Evolutionary conservation across 2,888 invertebrate species (phyloP).

Genomic region (Corbicula japonica): DNA sequence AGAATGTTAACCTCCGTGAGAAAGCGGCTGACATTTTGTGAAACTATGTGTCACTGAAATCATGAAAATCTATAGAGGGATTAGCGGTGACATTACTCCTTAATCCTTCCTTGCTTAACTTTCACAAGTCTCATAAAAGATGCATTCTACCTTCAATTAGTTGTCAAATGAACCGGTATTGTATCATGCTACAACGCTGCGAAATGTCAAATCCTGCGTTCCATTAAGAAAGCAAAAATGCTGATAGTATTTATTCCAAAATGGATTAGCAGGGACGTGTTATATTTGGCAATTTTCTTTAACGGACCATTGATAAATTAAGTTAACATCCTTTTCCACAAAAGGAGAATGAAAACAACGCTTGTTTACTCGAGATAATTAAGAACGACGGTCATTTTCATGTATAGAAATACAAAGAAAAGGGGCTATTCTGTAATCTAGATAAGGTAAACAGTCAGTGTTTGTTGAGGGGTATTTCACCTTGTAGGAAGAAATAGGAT

Average conservation of each 20-base stretch:
- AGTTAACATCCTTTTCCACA: not conserved
- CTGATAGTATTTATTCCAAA: conserved; percentile 20
- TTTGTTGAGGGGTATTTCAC: too few relatives aligned
- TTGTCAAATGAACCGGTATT: conserved; percentile 11
- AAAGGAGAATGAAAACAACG: conserved; percentile 17
- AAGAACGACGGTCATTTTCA: conserved; percentile 8
- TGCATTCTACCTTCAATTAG: not conserved
- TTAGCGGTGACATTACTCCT: conserved; percentile 16
- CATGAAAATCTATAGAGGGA: conserved; percentile 15
- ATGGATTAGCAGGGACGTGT: conserved; percentile 40
- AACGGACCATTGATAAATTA: conserved; percentile 26
- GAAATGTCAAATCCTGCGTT: conserved; percentile 1
- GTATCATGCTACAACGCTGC: too few relatives aligned
- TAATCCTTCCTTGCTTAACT: conserved; percentile 8
- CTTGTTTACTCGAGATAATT: conserved; percentile 35
- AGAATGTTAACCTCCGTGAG: conserved; percentile 22
- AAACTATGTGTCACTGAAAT: conserved; percentile 22
- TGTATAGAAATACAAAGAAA: conserved; percentile 10
- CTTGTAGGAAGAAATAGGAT: too few relatives aligned
- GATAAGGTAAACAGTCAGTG: too few relatives aligned
- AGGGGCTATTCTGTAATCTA: too few relatives aligned
- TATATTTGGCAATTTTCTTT: conserved; percentile 41
- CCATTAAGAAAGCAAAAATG: conserved; percentile 1
- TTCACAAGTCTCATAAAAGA: conserved; percentile 11
- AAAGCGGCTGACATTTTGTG: conserved; percentile 14